These are phyloP conservation scores for Cyphomyrmex costatus DNA, from an alignment of 1,140 invertebrate species.

Conservation along the genomic window DNA sequence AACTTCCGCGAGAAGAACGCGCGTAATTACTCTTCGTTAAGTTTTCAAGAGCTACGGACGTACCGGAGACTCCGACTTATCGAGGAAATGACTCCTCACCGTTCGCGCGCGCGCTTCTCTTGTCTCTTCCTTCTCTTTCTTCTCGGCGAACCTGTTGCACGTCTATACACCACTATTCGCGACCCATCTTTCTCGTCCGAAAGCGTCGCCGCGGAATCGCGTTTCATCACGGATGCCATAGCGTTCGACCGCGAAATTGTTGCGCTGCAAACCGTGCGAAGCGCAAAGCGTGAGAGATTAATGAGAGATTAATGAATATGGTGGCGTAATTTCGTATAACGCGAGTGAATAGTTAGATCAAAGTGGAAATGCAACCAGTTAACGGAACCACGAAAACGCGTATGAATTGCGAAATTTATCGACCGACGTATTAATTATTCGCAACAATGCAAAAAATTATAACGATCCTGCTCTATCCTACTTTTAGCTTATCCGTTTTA, in stretches of 20 bases:
- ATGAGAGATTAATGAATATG: slow-evolving; percentile 58
- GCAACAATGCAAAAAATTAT: slow-evolving; percentile 12
- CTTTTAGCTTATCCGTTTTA: neutral
- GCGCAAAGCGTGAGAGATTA: slow-evolving; percentile 54
- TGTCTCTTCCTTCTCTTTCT: slow-evolving; percentile 52
- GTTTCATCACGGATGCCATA: slow-evolving; percentile 42
- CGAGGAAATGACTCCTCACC: slow-evolving; percentile 60
- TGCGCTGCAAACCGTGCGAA: slow-evolving; percentile 8
- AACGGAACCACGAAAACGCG: slow-evolving; percentile 37
- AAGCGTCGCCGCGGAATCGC: slow-evolving; percentile 36
- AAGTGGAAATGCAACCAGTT: slow-evolving; percentile 35
- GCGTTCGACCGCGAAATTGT: slow-evolving; percentile 52
- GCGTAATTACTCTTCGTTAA: slow-evolving; percentile 67
- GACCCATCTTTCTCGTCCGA: neutral
- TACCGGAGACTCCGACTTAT: slow-evolving; percentile 60
- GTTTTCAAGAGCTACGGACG: slow-evolving; percentile 57
- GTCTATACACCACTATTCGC: slow-evolving; percentile 1
- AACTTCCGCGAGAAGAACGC: slow-evolving; percentile 59
- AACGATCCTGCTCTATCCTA: neutral
- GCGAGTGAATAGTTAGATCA: slow-evolving; percentile 11
- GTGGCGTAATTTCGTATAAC: slow-evolving; percentile 9
- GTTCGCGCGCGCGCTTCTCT: neutral
- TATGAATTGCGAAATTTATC: slow-evolving; percentile 37
- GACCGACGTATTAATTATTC: slow-evolving; percentile 45
- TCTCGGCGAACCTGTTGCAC: slow-evolving; percentile 69